Base-by-base conservation (phyloP, 92 coral and sea anemone species). In the Ricordea florida region DNA sequence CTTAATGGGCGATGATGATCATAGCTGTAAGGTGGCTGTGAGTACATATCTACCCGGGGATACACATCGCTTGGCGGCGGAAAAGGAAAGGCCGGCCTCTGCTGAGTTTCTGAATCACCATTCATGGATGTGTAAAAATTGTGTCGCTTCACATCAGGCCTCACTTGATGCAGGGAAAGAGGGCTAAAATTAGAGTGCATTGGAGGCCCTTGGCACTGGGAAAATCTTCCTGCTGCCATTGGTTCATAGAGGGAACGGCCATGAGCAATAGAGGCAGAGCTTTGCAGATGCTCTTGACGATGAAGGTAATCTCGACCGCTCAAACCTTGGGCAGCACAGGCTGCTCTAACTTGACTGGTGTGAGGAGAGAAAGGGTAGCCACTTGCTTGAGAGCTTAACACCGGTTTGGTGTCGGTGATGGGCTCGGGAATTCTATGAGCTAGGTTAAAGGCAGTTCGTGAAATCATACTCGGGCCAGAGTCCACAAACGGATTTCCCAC, bases 141-240 rank as follows among this genome's bases (percentile, higher is more conserved):
- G 42, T 89, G 83, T 25, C 72, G 84, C 57, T 91, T 91, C 28
- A 91, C 67, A 55, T 91, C 97, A 65, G 97, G 87, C 62, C 85
- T 87, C 14, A 92, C 68, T 49, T 91, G 97, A 58, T 91, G 97
- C 62, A 91, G 73, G 25, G 97, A 64, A 23, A 91, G 66, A n/a
- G 90, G 93, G 43, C 74, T 68, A 60, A 83, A 83, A 72, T 77
- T 79, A 21, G 97, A 53, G 17, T 78, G 74, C 29, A 66, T 67
- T 43, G 81, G 61, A 24, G 84, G 68, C 17, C 80, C 89, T 27
- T 86, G 93, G 63, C 97, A 91, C 48, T 69, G 93, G 8, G 97
- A 66, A 67, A 31, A 87, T 10, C 97, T 68, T 25, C 90, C 78
- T 4, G 81, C 66, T 22, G 87, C 23, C 42, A 91, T 56, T 8